Base-by-base conservation (phyloP, 2,888 invertebrate genomes). In the Horisme vitalbata region DNA sequence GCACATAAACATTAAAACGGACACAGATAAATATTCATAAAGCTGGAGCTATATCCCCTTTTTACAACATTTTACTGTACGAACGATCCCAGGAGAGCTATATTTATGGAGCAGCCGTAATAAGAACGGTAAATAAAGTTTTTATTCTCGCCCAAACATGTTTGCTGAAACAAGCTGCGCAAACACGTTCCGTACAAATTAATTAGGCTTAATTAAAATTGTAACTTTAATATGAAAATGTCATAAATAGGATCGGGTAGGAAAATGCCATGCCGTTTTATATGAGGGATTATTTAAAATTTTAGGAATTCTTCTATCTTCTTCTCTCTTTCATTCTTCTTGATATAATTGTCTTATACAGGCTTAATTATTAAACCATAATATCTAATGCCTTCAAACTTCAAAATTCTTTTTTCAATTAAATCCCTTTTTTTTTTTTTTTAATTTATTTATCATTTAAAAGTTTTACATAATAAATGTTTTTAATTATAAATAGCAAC, bases 101-200 rank as follows among this genome's bases (percentile, higher is more conserved):
- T 67, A 68, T 71, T 71, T 71, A 67, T 66, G 61, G 58, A 49
- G 55, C 55, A 55, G 53, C 59, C 58, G 59, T 67, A 65, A 71
- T 68, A 65, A 58, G 63, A 65, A 69, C 62, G 62, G 62, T 64
- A 70, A 71, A 71, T 65, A 71, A 63, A 61, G 61, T 65, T 65
- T 63, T 63, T 52, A 54, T 56, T 55, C 55, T 48, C 53, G 37
- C 36, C 49, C 43, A 28, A 14, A 51, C 47, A 37, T 55, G 45
- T 51, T 51, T 37, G 38, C 31, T 36, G 35, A 38, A 52, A 41
- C 30, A 47, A 45, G 32, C 27, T 20, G 44, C 27, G 36, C 37
- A 30, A 46, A 33, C 34, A 23, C 24, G 46, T 20, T 44, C 41
- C 14, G 11, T 23, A 28, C 21, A 11, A 26, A 26, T 26, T 26